Evolutionary conservation across 2,797 vertebrate genomes (phyloP).

Genomic region (Acropternis orthonyx): DNA sequence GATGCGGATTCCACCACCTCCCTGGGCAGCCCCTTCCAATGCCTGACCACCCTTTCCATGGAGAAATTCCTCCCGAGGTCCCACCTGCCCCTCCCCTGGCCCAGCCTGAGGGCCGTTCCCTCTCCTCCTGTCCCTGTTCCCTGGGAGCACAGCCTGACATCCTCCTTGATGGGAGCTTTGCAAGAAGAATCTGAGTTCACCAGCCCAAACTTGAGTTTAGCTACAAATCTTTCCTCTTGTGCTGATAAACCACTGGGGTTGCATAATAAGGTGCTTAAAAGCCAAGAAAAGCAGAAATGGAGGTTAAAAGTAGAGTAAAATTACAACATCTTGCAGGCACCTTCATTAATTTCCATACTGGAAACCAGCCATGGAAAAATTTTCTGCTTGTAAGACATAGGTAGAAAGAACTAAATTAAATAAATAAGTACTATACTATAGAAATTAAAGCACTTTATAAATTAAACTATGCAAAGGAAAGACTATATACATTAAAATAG

Average conservation of each 20-base stretch:
- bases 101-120: not conserved
- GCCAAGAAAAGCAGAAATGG: not conserved
- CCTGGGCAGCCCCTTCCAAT: not conserved
- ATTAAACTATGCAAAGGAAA: not conserved
- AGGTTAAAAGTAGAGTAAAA: not conserved
- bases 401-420: not conserved
- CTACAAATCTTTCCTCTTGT: not conserved
- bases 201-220: not conserved
- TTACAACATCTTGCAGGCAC: not conserved
- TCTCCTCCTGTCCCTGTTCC: not conserved
- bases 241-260: not conserved
- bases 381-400: not conserved
- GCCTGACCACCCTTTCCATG: not conserved
- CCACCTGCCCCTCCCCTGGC: not conserved
- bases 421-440: not conserved
- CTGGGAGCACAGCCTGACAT: not conserved
- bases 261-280: not conserved
- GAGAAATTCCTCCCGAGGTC: not conserved
- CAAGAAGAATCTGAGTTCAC: not conserved
- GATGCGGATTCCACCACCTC: not conserved
- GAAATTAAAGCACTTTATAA: not conserved
- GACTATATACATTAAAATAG: not conserved
- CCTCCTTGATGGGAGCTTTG: not conserved
- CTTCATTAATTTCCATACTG: not conserved
- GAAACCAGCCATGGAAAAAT: not conserved